These are phyloP conservation scores for Botia almorhae DNA, from an alignment of 2,797 vertebrate genomes.

Conservation along the genomic window DNA sequence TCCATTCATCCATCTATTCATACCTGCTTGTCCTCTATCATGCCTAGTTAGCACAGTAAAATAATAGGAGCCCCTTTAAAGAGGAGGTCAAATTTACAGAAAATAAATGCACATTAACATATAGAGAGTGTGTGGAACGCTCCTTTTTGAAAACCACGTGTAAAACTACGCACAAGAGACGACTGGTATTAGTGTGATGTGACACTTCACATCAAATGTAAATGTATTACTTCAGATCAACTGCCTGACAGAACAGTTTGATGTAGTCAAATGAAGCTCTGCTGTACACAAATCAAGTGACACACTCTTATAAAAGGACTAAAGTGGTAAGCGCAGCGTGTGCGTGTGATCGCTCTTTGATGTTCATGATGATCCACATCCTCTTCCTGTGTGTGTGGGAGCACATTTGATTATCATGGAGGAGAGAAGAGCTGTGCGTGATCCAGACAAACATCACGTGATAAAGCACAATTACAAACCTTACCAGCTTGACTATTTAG, in stretches of 20 bases:
- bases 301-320: too few species aligned
- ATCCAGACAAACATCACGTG: not conserved
- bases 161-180: too few species aligned
- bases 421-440: slow-evolving; percentile 6
- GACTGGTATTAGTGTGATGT: too few species aligned
- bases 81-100: too few species aligned
- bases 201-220: not conserved
- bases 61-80: too few species aligned
- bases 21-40: too few species aligned
- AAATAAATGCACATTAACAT: too few species aligned
- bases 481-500: not conserved
- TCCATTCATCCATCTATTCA: too few species aligned
- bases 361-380: slow-evolving; percentile 23
- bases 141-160: too few species aligned
- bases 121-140: too few species aligned
- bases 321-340: too few species aligned
- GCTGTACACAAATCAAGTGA: not conserved
- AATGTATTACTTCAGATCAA: not conserved
- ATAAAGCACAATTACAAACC: not conserved
- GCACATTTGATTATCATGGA: slow-evolving; percentile 56
- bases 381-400: slow-evolving; percentile 50
- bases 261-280: not conserved
- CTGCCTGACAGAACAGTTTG: not conserved
- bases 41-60: too few species aligned
- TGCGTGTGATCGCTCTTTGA: slow-evolving; percentile 8